phyloP scores from a whole-genome alignment of 2,113 vertebrate genomes.

The Pygoscelis antarcticus region DNA sequence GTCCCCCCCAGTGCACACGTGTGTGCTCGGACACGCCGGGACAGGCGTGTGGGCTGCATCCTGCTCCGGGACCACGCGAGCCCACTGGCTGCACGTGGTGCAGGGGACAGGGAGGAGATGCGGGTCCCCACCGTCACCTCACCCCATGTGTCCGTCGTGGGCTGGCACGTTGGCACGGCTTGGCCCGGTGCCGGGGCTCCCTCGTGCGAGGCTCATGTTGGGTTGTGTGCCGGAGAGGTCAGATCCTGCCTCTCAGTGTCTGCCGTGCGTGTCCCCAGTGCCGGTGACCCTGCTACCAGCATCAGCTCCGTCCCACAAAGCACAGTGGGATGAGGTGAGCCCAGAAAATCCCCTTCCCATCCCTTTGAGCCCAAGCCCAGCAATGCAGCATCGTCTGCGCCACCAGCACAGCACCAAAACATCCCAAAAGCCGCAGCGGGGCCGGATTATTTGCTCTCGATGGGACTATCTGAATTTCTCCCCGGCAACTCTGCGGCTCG shows the following conservation, averaged over 20 bases:
- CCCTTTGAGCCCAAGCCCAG: background rate
- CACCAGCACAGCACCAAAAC: background rate
- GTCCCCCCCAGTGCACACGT: rapidly evolving
- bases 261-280: rapidly evolving
- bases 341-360: background rate
- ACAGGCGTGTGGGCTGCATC: background rate
- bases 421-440: background rate
- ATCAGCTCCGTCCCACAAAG: background rate
- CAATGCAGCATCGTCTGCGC: rapidly evolving
- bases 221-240: background rate
- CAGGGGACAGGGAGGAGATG: background rate
- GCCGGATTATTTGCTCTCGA: background rate
- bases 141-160: rapidly evolving
- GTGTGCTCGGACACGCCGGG: background rate
- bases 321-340: background rate
- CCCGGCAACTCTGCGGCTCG: rapidly evolving
- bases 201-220: background rate
- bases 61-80: rapidly evolving
- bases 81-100: background rate
- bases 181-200: background rate
- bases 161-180: background rate
- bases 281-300: background rate
- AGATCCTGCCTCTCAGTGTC: rapidly evolving
- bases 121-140: background rate
- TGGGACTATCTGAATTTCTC: background rate